phyloP scores from a whole-genome alignment of 2,113 vertebrate genomes.

The Lipophrys pholis region DNA sequence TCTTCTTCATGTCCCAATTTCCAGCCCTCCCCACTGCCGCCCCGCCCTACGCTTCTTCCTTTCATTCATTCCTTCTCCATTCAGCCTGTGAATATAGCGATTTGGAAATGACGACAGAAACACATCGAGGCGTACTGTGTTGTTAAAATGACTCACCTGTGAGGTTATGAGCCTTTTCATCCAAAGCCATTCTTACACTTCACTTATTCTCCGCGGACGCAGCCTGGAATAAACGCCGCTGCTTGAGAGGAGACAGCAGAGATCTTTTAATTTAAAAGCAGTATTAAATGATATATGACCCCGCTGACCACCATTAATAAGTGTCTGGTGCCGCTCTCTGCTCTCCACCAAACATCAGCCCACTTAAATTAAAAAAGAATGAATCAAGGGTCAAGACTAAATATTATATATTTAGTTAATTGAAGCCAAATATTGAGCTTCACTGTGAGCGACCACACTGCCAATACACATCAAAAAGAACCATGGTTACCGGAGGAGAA shows the following conservation, averaged over 20 bases:
- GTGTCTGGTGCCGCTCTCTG: constrained; percentile 26
- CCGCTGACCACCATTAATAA: constrained; percentile 46
- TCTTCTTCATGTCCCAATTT: constrained; percentile 72
- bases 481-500: constrained; percentile 7
- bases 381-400: constrained; percentile 44
- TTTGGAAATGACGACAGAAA: constrained; percentile 59
- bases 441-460: not conserved
- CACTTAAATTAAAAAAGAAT: constrained; percentile 40
- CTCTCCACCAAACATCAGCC: constrained; percentile 24
- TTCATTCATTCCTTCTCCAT: constrained; percentile 51
- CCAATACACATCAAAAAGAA: constrained; percentile 21
- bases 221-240: not conserved
- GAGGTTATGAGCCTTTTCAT: constrained; percentile 30
- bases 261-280: constrained; percentile 64
- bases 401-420: constrained; percentile 36
- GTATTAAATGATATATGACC: constrained; percentile 61
- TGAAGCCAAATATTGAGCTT: constrained; percentile 28
- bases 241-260: constrained; percentile 27
- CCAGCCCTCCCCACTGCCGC: constrained; percentile 19
- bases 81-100: constrained; percentile 46
- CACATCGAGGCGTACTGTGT: constrained; percentile 20
- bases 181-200: constrained; percentile 16
- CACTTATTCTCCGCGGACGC: constrained; percentile 23
- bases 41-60: constrained; percentile 2
- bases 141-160: constrained; percentile 70